Conservation (phyloP, 2,113 vertebrate genomes). For the Ptilonorhynchus violaceus region DNA sequence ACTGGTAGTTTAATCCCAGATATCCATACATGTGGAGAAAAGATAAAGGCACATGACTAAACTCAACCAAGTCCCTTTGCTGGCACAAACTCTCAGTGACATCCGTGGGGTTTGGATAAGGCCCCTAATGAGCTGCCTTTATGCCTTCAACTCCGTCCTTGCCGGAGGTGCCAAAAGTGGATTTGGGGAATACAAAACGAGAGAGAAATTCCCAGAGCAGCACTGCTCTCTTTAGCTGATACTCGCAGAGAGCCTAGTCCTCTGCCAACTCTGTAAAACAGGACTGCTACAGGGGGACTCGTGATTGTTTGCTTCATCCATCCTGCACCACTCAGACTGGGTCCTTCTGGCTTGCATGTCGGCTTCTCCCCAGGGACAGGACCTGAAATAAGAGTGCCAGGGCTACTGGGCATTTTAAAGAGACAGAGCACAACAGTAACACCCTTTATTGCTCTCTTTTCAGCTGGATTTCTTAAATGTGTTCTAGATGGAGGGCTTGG, state of each 20-base stretch:
- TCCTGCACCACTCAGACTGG: background rate
- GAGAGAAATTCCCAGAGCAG: background rate
- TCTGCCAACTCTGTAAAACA: background rate
- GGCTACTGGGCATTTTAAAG: background rate
- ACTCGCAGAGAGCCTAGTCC: background rate
- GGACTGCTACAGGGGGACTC: background rate
- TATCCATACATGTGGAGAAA: rapidly evolving
- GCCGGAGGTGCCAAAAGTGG: background rate
- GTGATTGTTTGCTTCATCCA: background rate
- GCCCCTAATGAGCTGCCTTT: background rate
- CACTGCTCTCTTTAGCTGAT: background rate
- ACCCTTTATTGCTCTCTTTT: background rate
- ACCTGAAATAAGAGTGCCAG: background rate
- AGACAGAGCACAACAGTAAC: background rate
- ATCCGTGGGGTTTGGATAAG: background rate
- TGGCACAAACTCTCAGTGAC: background rate
- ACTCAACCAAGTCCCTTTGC: background rate
- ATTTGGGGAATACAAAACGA: background rate
- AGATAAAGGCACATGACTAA: background rate
- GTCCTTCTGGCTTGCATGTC: background rate
- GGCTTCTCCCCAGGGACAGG: background rate
- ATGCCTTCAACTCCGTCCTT: background rate
- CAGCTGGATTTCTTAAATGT: background rate
- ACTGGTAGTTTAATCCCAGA: background rate
- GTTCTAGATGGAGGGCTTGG: background rate